phyloP scores from a whole-genome alignment of 2,797 vertebrate species.

The Mallotus villosus region DNA sequence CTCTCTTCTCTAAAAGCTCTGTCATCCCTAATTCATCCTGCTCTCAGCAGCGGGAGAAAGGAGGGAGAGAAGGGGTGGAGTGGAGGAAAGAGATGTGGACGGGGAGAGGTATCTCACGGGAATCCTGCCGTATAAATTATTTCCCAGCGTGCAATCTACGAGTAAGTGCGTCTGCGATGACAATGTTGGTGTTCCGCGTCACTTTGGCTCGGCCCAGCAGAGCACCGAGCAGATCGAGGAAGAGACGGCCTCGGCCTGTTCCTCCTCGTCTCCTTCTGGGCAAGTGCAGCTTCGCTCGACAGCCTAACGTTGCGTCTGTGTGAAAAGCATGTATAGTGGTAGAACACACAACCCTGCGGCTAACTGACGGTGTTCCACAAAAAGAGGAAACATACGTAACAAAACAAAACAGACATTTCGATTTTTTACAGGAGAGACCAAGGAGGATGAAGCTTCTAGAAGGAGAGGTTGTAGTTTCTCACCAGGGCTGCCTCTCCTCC shows the following conservation, averaged over 20 bases:
- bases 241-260: background rate
- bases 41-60: background rate
- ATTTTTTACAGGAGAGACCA: too few relatives aligned
- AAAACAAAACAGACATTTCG: too few relatives aligned
- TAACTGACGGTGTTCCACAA: too few relatives aligned
- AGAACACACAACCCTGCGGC: too few relatives aligned
- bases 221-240: background rate
- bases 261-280: background rate
- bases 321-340: too few relatives aligned
- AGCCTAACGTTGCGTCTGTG: background rate
- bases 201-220: constrained; percentile 3
- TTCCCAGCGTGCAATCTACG: constrained; percentile 36
- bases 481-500: too few relatives aligned
- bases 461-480: too few relatives aligned
- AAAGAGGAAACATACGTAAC: too few relatives aligned
- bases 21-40: constrained; percentile 64
- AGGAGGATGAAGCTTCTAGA: too few relatives aligned
- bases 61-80: constrained; percentile 26
- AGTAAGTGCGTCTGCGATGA: constrained; percentile 28
- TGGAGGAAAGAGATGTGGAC: background rate
- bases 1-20: constrained; percentile 58
- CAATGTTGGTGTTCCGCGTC: constrained; percentile 23
- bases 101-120: constrained; percentile 1
- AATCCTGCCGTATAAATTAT: constrained; percentile 47
- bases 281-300: too few relatives aligned